These are phyloP conservation scores for Brachyhypopomus gauderio DNA, from an alignment of 2,113 vertebrate species.

Conservation along the genomic window DNA sequence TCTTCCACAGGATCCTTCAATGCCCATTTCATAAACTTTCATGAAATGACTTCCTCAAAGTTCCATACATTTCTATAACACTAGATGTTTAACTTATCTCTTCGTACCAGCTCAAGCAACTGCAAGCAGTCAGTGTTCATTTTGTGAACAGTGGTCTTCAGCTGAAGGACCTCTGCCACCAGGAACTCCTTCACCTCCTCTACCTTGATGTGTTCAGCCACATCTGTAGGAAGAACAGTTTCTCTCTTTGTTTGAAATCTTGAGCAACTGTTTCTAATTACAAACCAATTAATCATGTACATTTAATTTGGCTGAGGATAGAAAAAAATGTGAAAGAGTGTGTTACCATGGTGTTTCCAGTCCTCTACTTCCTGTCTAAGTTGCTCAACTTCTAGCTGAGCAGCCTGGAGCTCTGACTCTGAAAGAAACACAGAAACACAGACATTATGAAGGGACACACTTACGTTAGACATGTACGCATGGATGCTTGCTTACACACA, in stretches of 20 bases:
- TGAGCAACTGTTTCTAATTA: background rate
- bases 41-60: background rate
- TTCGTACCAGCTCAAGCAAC: conserved; percentile 72
- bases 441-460: background rate
- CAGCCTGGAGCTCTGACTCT: conserved; percentile 70
- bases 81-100: conserved; percentile 32
- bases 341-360: conserved; percentile 68
- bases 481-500: too few species aligned
- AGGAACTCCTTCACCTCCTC: conserved; percentile 78
- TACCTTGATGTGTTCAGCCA: conserved; percentile 70
- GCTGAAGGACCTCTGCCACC: too few species aligned
- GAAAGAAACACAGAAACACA: conserved; percentile 45
- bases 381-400: conserved; percentile 67
- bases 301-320: background rate
- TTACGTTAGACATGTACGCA: background rate
- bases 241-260: background rate
- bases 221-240: conserved; percentile 64
- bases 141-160: conserved; percentile 71
- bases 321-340: background rate
- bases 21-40: background rate
- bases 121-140: conserved; percentile 78
- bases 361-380: conserved; percentile 65
- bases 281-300: too few species aligned
- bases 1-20: background rate
- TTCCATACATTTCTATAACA: background rate